A percentile compares a stretch with the other conserved stretches of the same genome.
These are phyloP conservation scores for Philaethria dido DNA, from an alignment of 2,888 invertebrate genomes.

Conservation along the genomic window DNA sequence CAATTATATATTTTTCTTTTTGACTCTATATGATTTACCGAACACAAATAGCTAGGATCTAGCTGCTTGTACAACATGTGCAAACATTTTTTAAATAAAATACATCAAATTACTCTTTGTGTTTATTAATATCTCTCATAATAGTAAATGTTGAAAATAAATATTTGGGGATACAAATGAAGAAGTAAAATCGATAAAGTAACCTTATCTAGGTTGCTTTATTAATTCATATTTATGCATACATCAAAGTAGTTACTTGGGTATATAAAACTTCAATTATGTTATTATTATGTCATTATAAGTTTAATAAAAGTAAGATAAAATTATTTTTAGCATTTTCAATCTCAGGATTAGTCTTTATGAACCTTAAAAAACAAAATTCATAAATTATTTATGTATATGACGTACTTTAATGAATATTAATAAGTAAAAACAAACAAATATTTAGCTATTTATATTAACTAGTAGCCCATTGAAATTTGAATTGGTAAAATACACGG, in stretches of 20 bases:
- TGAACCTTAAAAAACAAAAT: not conserved
- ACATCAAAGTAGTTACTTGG: not conserved
- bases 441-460: too few relatives aligned
- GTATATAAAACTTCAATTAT: not conserved
- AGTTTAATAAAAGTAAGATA: conserved; percentile 8
- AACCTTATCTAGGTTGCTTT: too few relatives aligned
- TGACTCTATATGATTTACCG: conserved; percentile 68
- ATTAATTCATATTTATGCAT: not conserved
- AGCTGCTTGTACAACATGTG: conserved; percentile 72
- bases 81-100: conserved; percentile 80
- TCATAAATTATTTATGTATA: too few relatives aligned
- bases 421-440: too few relatives aligned
- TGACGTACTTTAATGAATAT: too few relatives aligned
- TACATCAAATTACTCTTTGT: conserved; percentile 62
- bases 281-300: conserved; percentile 8
- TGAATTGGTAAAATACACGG: too few relatives aligned
- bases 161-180: not conserved
- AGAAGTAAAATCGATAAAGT: not conserved
- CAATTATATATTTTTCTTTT: conserved; percentile 60
- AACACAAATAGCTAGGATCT: conserved; percentile 61
- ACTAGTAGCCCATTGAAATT: too few relatives aligned
- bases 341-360: not conserved
- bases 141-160: not conserved
- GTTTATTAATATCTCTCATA: conserved; percentile 42
- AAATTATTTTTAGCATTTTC: conserved; percentile 4